phyloP scores from a whole-genome alignment of 2,113 vertebrate species.

The Eleginops maclovinus region DNA sequence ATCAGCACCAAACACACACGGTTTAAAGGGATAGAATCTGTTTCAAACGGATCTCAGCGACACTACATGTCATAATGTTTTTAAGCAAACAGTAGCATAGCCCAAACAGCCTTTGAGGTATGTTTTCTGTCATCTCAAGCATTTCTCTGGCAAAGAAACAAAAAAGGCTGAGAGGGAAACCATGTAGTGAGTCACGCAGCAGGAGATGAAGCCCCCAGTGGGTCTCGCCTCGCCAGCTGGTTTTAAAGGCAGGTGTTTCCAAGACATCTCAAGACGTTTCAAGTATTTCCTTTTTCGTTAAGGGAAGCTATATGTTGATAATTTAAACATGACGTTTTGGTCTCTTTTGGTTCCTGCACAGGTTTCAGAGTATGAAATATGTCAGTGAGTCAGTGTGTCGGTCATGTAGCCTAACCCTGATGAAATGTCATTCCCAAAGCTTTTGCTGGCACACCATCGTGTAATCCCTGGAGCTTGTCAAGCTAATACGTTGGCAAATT shows the following conservation, averaged over 20 bases:
- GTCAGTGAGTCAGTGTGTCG: constrained; percentile 32
- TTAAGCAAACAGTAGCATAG: constrained; percentile 34
- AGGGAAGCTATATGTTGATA: constrained; percentile 22
- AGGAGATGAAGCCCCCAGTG: constrained; percentile 40
- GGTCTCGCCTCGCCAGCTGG: constrained; percentile 35
- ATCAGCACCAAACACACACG: constrained; percentile 7
- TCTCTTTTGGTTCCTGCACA: constrained; percentile 35
- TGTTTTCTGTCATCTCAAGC: constrained; percentile 48
- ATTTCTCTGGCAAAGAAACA: constrained; percentile 37
- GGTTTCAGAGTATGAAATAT: constrained; percentile 8
- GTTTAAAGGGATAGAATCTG: neutral
- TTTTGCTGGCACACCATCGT: constrained; percentile 13
- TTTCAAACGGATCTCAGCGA: constrained; percentile 32
- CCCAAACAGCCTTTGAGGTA: constrained; percentile 22
- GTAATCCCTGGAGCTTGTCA: constrained; percentile 1
- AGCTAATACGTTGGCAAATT: constrained; percentile 5
- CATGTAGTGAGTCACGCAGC: constrained; percentile 60
- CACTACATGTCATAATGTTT: constrained; percentile 29
- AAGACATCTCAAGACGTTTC: constrained; percentile 15
- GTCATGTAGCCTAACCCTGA: constrained; percentile 23
- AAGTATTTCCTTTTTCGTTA: neutral
- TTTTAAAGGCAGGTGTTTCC: constrained; percentile 52
- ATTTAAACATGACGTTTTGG: constrained; percentile 2
- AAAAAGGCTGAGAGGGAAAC: constrained; percentile 57
- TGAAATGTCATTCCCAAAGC: neutral